Evolutionary conservation across 2,113 vertebrate species (phyloP).

Genomic region (Pelusios castaneus): DNA sequence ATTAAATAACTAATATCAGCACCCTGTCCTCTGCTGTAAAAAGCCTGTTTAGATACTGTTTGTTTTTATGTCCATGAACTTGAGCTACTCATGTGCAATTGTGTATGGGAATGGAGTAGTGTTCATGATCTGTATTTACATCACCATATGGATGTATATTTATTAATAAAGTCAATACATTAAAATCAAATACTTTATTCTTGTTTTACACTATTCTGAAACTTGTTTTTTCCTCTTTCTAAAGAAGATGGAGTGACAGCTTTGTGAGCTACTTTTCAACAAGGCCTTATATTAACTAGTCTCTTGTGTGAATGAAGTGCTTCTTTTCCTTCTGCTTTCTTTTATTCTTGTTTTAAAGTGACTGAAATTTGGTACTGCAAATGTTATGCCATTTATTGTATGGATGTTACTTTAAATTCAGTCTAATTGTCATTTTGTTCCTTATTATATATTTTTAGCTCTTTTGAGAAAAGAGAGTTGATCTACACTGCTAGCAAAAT

Average conservation of each 20-base stretch:
- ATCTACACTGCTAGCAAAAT: no score
- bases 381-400: not conserved
- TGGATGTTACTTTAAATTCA: not conserved
- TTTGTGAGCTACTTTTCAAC: not conserved
- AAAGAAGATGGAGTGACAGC: not conserved
- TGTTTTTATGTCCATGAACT: slow-evolving; percentile 86
- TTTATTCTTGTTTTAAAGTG: not conserved
- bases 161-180: slow-evolving; percentile 87
- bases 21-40: slow-evolving; percentile 84
- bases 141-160: slow-evolving; percentile 88
- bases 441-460: not conserved
- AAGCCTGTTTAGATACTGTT: slow-evolving; percentile 85
- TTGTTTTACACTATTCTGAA: slow-evolving; percentile 7
- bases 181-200: slow-evolving; percentile 52
- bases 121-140: slow-evolving; percentile 86
- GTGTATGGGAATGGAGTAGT: slow-evolving; percentile 88
- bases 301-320: not conserved
- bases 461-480: not conserved
- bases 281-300: not conserved
- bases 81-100: slow-evolving; percentile 87
- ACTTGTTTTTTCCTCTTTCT: not conserved
- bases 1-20: slow-evolving; percentile 73
- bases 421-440: not conserved
- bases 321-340: not conserved
- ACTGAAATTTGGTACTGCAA: not conserved